Evolutionary conservation across 2,113 vertebrate species (phyloP).

Genomic region (Cardinalis cardinalis): DNA sequence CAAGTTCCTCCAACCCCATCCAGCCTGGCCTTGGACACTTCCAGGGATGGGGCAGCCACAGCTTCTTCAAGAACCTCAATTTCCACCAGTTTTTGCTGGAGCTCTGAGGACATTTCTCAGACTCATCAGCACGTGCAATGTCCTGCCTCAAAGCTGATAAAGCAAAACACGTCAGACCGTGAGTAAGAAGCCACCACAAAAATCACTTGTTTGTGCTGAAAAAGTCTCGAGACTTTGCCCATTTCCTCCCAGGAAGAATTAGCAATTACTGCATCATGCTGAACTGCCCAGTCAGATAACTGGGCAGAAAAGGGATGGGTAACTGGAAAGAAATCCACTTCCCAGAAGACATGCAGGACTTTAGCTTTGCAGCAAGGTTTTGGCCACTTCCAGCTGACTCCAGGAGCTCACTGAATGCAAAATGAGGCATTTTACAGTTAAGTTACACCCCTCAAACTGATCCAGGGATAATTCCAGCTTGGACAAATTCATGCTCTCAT

Average conservation of each 20-base stretch:
- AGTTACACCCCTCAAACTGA: not conserved
- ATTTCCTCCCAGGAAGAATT: not conserved
- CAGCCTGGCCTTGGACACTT: not conserved
- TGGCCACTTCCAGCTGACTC: not conserved
- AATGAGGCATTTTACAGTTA: accelerated
- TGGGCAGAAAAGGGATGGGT: not conserved
- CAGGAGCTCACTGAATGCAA: not conserved
- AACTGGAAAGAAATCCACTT: not conserved
- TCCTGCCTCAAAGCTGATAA: not conserved
- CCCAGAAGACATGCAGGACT: accelerated
- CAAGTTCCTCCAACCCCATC: not conserved
- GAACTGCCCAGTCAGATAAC: not conserved
- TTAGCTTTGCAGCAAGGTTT: not conserved
- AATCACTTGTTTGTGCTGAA: not conserved
- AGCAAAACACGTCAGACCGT: not conserved
- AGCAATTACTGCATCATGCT: not conserved
- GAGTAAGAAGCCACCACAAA: not conserved
- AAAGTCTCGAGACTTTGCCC: not conserved
- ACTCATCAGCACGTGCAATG: not conserved
- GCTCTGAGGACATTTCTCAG: not conserved
- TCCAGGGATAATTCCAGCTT: not conserved
- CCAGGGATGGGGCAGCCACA: not conserved
- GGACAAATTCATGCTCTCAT: not conserved
- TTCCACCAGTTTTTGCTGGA: not conserved
- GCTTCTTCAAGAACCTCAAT: not conserved